Conservation (phyloP, 2,888 invertebrate species). For the Podabrus alpinus region DNA sequence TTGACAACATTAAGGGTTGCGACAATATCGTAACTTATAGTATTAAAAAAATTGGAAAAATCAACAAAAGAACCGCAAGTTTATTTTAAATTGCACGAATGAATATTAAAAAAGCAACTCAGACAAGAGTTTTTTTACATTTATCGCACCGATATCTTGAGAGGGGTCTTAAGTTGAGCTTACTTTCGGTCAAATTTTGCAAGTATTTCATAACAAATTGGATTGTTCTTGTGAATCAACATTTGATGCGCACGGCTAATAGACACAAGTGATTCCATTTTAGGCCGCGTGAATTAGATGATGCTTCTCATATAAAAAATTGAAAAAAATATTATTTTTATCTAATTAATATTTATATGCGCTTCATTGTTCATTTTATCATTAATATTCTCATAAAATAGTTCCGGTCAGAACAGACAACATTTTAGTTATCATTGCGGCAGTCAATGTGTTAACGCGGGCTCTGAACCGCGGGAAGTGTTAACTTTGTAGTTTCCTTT, state of each 20-base stretch:
- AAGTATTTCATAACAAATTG: not conserved
- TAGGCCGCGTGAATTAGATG: not conserved
- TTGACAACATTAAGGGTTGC: too few relatives aligned
- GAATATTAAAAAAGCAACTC: constrained; percentile 1
- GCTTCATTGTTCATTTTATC: not conserved
- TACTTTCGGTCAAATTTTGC: too few relatives aligned
- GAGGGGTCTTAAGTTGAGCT: constrained; percentile 14
- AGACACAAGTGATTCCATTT: not conserved
- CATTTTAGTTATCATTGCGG: not conserved
- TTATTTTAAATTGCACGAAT: not conserved
- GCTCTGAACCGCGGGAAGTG: too few relatives aligned
- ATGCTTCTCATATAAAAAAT: not conserved
- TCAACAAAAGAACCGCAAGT: not conserved
- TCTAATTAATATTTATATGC: not conserved
- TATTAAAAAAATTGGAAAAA: not conserved
- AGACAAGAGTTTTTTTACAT: constrained; percentile 11
- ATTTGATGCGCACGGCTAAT: not conserved
- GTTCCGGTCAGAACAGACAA: not conserved
- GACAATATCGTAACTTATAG: too few relatives aligned
- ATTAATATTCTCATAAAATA: not conserved
- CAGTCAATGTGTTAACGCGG: not conserved
- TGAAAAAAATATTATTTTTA: not conserved
- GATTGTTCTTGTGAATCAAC: not conserved
- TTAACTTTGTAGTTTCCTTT: too few relatives aligned
- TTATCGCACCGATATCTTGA: constrained; percentile 33